Conservation (phyloP, 2,888 invertebrate species). For the Autographa gamma region DNA sequence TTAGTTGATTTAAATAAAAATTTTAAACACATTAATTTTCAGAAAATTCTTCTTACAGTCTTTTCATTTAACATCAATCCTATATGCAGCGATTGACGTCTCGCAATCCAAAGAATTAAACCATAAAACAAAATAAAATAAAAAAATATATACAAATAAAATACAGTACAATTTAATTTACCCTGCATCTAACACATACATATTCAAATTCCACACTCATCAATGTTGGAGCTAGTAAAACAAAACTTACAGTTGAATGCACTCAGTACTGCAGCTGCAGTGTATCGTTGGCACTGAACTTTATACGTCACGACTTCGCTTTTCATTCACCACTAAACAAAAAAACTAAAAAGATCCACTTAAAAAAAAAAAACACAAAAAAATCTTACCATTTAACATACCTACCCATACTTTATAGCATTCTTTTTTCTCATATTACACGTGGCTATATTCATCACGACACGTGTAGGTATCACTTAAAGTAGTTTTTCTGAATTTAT, state of each 20-base stretch:
- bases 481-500: conserved; percentile 15
- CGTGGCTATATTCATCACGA: conserved; percentile 54
- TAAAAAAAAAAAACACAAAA: no score
- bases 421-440: background rate
- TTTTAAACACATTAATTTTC: no score
- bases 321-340: conserved; percentile 30
- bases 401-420: no score
- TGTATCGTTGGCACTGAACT: conserved; percentile 75
- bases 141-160: background rate
- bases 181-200: conserved; percentile 1
- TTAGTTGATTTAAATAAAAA: no score
- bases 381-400: no score
- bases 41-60: no score
- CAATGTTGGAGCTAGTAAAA: conserved; percentile 34
- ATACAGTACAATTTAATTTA: background rate
- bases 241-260: conserved; percentile 71
- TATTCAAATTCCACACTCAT: conserved; percentile 33
- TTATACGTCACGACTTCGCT: conserved; percentile 52
- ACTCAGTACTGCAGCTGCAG: conserved; percentile 58
- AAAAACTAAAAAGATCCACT: conserved; percentile 5
- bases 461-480: conserved; percentile 60
- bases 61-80: no score
- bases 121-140: no score
- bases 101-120: no score
- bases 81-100: no score